Percentiles rank a stretch among this genome's conserved stretches.
These are phyloP conservation scores for Cairina moschata DNA, from an alignment of 2,113 vertebrate species.

Conservation along the genomic window DNA sequence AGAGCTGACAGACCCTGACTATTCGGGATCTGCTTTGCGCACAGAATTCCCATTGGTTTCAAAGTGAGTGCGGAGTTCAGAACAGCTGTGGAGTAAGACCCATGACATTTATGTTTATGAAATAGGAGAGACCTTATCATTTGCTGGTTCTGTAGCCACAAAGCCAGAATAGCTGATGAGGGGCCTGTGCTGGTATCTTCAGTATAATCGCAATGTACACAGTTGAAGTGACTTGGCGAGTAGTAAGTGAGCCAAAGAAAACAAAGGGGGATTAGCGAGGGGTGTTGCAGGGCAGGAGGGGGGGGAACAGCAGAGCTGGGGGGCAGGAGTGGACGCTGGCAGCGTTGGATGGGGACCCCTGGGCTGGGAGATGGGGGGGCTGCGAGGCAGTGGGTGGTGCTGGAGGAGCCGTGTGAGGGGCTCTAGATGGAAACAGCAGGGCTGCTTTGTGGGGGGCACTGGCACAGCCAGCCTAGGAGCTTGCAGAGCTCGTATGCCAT, in stretches of 20 bases:
- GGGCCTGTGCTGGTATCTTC: slow-evolving; percentile 30
- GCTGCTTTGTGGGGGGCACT: slow-evolving; percentile 36
- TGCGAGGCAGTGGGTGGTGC: neutral
- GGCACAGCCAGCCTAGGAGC: neutral
- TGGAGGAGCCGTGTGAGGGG: neutral
- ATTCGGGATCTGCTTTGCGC: slow-evolving; percentile 36
- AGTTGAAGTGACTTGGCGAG: slow-evolving; percentile 4
- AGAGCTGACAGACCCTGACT: slow-evolving; percentile 54
- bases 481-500: slow-evolving; percentile 60
- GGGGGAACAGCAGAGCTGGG: neutral
- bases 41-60: slow-evolving; percentile 58
- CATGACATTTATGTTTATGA: slow-evolving; percentile 73
- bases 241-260: neutral
- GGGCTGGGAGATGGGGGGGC: neutral
- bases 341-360: fast-evolving
- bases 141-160: slow-evolving; percentile 59
- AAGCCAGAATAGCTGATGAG: slow-evolving; percentile 66
- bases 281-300: neutral
- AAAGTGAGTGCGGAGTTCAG: slow-evolving; percentile 48
- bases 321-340: neutral
- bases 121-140: slow-evolving; percentile 70
- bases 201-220: slow-evolving; percentile 22
- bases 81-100: slow-evolving; percentile 56
- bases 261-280: slow-evolving; percentile 24
- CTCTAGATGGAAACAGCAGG: slow-evolving; percentile 24